Evolutionary conservation across 2,888 invertebrate genomes (phyloP), one percentile per base, ranked within the genome.

Genomic region (Xiphydria camelus): DNA sequence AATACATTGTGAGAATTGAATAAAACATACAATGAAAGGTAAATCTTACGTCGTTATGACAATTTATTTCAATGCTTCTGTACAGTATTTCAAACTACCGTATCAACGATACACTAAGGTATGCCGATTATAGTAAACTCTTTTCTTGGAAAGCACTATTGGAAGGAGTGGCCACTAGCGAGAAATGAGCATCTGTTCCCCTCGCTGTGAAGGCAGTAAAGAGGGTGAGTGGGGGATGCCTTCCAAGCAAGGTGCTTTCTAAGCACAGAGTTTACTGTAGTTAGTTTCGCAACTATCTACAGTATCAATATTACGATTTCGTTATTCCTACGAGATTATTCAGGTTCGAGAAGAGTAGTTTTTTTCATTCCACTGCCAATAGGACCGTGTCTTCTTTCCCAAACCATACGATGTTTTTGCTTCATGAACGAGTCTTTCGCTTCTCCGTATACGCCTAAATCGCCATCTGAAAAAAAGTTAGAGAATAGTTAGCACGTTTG

Each of bases 381-480:
- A 9, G 85, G 83, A 4, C 94, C 94, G 62, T 98, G 86, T 53
- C 96, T 86, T 71, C 94, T 86, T 78, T 99, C 97, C 96, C 96
- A 98, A 62, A 97, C 82, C 84, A 99, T 80, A 56, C 99, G 89
- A 79, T 99, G 98, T 75, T 99, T 98, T 76, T 99, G 98, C 77
- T 98, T 99, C 94, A 97, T 94, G 70, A 86, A 95, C 1, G 89
- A 89, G 46, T 81, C 81, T 59, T 82, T 82, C 4, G 89, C 91
- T 70, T 85, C 84, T 15, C 80, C 83, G 61, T 83, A 83, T 0
- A 79, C 83, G 31, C 95, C 94, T 49, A 98, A 78, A 76, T 99
- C 98, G 58, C 98, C 97, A 83, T 99, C 94, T 94, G 68, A 12
- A 77, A 68, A 45, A 21, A 43, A 51, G 41, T 34, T 47, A 3